Conservation (phyloP, 2,888 invertebrate genomes). For the Lampropteryx suffumata region DNA sequence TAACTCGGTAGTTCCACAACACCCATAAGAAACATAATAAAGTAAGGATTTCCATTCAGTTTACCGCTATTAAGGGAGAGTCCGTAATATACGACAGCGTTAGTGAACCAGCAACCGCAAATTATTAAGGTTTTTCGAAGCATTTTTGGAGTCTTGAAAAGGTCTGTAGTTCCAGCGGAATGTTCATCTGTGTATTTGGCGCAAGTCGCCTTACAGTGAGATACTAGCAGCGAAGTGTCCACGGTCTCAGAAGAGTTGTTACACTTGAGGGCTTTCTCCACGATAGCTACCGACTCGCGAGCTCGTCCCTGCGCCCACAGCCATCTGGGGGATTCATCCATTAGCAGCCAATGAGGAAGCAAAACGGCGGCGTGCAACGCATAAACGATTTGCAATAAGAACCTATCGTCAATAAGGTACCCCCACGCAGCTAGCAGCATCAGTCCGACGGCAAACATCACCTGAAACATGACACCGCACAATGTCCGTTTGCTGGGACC, state of each 20-base stretch:
- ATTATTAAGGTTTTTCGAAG: constrained; percentile 90
- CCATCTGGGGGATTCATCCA: constrained; percentile 95
- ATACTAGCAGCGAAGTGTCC: constrained; percentile 85
- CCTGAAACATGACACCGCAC: constrained; percentile 91
- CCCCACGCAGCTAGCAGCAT: constrained; percentile 94
- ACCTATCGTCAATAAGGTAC: constrained; percentile 87
- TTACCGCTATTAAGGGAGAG: constrained; percentile 91
- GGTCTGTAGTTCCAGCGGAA: constrained; percentile 86
- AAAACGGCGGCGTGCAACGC: constrained; percentile 88
- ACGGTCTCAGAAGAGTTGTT: constrained; percentile 85
- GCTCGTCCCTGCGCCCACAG: constrained; percentile 92
- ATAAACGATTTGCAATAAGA: constrained; percentile 89
- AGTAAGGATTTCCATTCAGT: constrained; percentile 90
- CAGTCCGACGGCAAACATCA: constrained; percentile 90
- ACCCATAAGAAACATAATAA: constrained; percentile 90
- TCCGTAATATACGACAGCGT: constrained; percentile 93
- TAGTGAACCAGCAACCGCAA: constrained; percentile 93
- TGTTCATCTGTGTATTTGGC: constrained; percentile 71
- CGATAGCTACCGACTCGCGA: constrained; percentile 88
- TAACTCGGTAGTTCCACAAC: constrained; percentile 93
- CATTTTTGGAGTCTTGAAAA: constrained; percentile 90
- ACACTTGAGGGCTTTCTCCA: constrained; percentile 87
- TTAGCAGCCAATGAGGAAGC: constrained; percentile 90
- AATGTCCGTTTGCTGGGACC: constrained; percentile 90
- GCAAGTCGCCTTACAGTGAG: constrained; percentile 82